Base-by-base conservation (phyloP, 2,113 vertebrate species). In the Penelope pileata region DNA sequence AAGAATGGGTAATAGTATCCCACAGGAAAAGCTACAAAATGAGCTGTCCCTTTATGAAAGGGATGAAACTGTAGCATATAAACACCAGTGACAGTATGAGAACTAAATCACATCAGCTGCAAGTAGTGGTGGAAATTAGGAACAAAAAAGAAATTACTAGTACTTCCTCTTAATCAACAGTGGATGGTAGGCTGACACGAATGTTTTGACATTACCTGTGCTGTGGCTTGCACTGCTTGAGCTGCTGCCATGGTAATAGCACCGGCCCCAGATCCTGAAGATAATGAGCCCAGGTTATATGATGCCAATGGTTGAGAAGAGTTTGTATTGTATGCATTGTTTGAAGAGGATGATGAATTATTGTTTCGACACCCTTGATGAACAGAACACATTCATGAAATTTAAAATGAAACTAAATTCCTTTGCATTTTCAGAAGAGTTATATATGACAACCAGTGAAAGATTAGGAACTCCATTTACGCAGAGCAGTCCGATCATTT, bases 221-320 rank as follows among this genome's bases (percentile, higher is more conserved):
- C 99, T 0, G 99, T 99, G 79, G 99, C 99, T 97, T 99, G 99
- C 27, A 99, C 99, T 38, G 99, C 99, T 96, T 99, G 99, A n/a
- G 99, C 99, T 18, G 99, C 99, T 76, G 99, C 99, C 99, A 99
- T 99, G 96, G 99, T 99, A 97, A 99, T 99, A 92, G 99, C 99
- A n/a, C 99, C 99, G 17, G 99, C 99, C 50, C 99, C 99, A 4
- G 98, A 98, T 60, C 98, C 98, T 30, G 99, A 98, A 42, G 99
- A 98, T 94, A 99, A 98, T 17, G 99, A 98, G 97, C 98, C 98
- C 91, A 99, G 98, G 95, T 98, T 99, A 97, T 99, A 99, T 86
- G 99, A 99, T 90, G 99, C 97, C 96, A 99, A 98, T 62, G 99
- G 98, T 94, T 99, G 99, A 83, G 99, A 98, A 83, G 99, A 98